Conservation (phyloP, 2,888 invertebrate genomes). For the Rhorus exstirpatorius region DNA sequence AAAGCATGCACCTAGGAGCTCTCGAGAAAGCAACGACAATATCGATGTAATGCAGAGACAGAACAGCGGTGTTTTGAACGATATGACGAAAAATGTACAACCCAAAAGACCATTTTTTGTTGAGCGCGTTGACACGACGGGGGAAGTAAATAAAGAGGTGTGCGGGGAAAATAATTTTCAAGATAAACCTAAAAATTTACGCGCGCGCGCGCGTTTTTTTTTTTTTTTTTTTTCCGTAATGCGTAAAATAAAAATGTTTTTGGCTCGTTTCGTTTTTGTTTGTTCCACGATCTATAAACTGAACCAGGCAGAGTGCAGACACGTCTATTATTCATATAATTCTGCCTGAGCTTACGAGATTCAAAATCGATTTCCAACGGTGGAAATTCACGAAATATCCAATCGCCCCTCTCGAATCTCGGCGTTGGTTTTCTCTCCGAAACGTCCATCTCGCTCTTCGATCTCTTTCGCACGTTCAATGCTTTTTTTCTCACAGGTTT, state of each 20-base stretch:
- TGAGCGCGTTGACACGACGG: slow-evolving; percentile 47
- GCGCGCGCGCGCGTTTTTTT: not conserved
- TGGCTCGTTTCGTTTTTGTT: not conserved
- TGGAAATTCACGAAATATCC: slow-evolving; percentile 78
- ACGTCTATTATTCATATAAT: slow-evolving; percentile 67
- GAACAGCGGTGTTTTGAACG: slow-evolving; percentile 38
- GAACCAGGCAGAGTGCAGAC: slow-evolving; percentile 79
- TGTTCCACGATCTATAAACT: slow-evolving; percentile 67
- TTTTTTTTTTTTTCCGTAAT: slow-evolving; percentile 1
- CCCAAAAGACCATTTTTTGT: slow-evolving; percentile 65
- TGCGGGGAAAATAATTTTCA: slow-evolving; percentile 19
- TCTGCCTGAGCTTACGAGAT: slow-evolving; percentile 80
- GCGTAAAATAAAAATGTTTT: slow-evolving; percentile 42
- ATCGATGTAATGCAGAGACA: slow-evolving; percentile 45
- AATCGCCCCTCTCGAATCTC: slow-evolving; percentile 77
- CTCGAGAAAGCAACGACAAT: slow-evolving; percentile 43
- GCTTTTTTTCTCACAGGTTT: slow-evolving; percentile 73
- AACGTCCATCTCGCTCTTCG: slow-evolving; percentile 81
- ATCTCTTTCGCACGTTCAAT: slow-evolving; percentile 72
- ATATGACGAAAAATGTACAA: slow-evolving; percentile 30
- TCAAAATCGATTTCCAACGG: slow-evolving; percentile 75
- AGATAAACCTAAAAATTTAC: slow-evolving; percentile 42
- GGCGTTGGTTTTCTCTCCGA: slow-evolving; percentile 79
- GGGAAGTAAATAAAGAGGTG: slow-evolving; percentile 18
- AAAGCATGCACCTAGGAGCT: slow-evolving; percentile 65